Evolutionary conservation across 2,113 vertebrate genomes (phyloP).

Genomic region (Penelope pileata): DNA sequence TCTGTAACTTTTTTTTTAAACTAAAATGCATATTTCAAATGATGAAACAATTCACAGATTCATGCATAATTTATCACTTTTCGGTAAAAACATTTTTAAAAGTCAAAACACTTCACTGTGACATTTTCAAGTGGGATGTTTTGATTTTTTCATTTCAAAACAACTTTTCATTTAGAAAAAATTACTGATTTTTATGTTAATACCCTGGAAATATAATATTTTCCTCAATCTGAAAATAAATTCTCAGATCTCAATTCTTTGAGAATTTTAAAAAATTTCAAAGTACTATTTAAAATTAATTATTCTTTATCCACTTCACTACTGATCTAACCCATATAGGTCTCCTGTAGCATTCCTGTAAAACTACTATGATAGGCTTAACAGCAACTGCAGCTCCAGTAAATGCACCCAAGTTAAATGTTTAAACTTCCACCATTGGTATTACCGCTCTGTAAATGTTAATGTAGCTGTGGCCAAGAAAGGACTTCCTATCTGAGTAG

Average conservation of each 20-base stretch:
- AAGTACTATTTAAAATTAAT: neutral
- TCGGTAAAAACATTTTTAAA: slow-evolving; percentile 47
- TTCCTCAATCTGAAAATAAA: neutral
- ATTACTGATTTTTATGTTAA: neutral
- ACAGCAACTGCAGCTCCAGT: neutral
- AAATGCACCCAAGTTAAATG: neutral
- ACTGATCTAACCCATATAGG: neutral
- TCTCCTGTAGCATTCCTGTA: neutral
- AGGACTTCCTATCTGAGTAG: neutral
- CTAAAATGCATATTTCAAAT: slow-evolving; percentile 29
- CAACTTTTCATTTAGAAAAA: slow-evolving; percentile 56
- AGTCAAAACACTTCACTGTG: slow-evolving; percentile 67
- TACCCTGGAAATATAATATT: neutral
- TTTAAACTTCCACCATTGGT: neutral
- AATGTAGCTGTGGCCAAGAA: neutral
- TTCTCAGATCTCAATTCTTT: neutral
- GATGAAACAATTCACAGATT: slow-evolving; percentile 55
- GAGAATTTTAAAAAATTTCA: neutral
- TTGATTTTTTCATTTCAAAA: slow-evolving; percentile 60
- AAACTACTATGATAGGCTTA: neutral
- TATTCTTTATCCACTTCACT: neutral
- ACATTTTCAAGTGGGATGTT: slow-evolving; percentile 58
- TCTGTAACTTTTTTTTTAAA: slow-evolving; percentile 13
- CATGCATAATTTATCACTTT: slow-evolving; percentile 66
- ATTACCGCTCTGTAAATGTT: neutral